Conservation (phyloP, 2,888 invertebrate species). For the Cryptocephalus primarius region DNA sequence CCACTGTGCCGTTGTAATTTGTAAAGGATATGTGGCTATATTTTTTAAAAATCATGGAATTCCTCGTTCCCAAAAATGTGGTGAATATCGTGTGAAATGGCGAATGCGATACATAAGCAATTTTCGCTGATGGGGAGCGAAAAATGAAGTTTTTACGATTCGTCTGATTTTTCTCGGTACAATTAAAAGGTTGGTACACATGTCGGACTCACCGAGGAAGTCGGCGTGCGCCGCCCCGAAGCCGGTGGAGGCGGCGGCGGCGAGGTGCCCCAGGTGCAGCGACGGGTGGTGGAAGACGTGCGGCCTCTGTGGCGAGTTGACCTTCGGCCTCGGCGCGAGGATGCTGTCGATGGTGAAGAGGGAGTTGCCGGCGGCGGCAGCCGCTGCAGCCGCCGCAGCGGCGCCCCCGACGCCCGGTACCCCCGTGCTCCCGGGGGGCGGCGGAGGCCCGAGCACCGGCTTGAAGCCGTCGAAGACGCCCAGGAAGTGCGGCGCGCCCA, state of each 20-base stretch:
- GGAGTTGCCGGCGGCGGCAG: constrained; percentile 39
- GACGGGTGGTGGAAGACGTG: constrained; percentile 42
- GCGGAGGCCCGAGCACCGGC: constrained; percentile 27
- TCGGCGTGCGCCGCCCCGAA: constrained; percentile 52
- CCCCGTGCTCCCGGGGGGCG: neutral
- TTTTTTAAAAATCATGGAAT: too few relatives aligned
- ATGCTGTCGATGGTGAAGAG: constrained; percentile 83
- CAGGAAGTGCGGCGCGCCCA: constrained; percentile 16
- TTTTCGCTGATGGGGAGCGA: too few relatives aligned
- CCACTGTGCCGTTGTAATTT: too few relatives aligned
- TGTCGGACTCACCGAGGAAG: constrained; percentile 62
- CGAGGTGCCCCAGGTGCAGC: constrained; percentile 50
- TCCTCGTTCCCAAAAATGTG: too few relatives aligned
- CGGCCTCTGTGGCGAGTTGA: constrained; percentile 42
- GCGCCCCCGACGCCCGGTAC: neutral
- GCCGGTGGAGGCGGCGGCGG: constrained; percentile 51
- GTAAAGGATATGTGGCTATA: too few relatives aligned
- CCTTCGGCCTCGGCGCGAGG: constrained; percentile 58
- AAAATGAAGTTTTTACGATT: too few relatives aligned
- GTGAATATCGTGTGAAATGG: too few relatives aligned
- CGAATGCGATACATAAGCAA: too few relatives aligned
- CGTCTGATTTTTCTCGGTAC: too few relatives aligned
- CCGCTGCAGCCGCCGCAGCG: constrained; percentile 17
- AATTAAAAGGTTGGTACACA: too few relatives aligned
- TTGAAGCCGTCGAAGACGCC: constrained; percentile 36